Evolutionary conservation across 2,888 invertebrate genomes (phyloP).

Genomic region (Leptinotarsa rubiginosa): DNA sequence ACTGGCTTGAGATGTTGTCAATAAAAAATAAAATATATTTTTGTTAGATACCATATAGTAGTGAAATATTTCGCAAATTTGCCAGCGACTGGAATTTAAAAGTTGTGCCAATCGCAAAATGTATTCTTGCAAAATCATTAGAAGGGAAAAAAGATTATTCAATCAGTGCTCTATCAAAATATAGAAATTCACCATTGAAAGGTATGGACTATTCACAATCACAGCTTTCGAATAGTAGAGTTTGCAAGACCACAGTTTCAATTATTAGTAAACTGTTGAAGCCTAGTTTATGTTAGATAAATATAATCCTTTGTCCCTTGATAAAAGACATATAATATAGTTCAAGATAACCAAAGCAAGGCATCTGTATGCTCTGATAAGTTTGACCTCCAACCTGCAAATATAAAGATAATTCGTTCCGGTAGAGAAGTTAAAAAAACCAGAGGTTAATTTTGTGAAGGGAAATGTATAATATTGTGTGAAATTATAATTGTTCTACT

Average conservation of each 20-base stretch:
- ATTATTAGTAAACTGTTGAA: background rate
- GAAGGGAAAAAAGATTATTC: background rate
- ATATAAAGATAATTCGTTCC: background rate
- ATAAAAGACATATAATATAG: background rate
- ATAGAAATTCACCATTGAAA: background rate
- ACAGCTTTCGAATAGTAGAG: background rate
- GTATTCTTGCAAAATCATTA: constrained; percentile 5
- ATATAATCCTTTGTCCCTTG: background rate
- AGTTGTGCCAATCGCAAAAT: constrained; percentile 23
- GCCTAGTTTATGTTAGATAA: background rate
- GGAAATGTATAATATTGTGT: background rate
- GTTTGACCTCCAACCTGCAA: background rate
- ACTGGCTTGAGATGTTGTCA: constrained; percentile 46
- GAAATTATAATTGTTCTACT: background rate
- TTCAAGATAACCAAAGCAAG: background rate
- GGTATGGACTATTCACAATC: background rate
- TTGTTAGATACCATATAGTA: background rate
- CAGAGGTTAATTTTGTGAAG: constrained; percentile 10
- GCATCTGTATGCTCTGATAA: background rate
- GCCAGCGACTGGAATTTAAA: constrained; percentile 41
- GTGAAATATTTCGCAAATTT: constrained; percentile 15
- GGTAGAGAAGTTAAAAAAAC: constrained; percentile 18
- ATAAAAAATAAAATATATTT: constrained; percentile 27
- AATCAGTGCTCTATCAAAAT: background rate
- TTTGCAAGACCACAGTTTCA: background rate